These are phyloP conservation scores for Yponomeuta evonymella DNA, from an alignment of 2,888 invertebrate species.

Conservation along the genomic window DNA sequence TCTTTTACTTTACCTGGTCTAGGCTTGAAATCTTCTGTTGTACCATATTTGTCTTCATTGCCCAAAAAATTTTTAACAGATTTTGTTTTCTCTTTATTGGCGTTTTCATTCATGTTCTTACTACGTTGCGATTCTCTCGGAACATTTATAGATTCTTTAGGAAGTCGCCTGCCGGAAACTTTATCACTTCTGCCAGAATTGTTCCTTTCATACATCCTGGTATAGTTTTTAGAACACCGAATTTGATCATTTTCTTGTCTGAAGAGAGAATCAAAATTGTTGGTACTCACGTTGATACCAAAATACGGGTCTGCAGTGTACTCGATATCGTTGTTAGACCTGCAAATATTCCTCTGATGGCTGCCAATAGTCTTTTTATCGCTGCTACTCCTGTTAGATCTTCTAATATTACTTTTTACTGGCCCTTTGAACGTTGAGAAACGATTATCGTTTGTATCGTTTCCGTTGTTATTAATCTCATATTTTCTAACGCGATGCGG, in stretches of 20 bases:
- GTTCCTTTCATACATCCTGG: constrained; percentile 52
- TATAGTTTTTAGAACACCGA: constrained; percentile 41
- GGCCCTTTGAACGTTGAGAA: constrained; percentile 47
- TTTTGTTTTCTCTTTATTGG: constrained; percentile 1
- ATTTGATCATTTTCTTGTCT: constrained; percentile 33
- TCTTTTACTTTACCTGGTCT: constrained; percentile 64
- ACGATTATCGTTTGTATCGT: constrained; percentile 33
- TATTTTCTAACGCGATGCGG: constrained; percentile 43
- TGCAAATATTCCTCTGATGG: constrained; percentile 43
- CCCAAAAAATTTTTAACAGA: constrained; percentile 21
- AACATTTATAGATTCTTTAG: background rate
- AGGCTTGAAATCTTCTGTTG: constrained; percentile 45
- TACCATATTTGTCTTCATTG: constrained; percentile 24
- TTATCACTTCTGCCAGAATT: constrained; percentile 38
- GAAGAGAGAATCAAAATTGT: constrained; percentile 17
- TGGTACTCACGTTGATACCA: constrained; percentile 38
- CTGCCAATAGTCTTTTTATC: constrained; percentile 35
- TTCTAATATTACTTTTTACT: constrained; percentile 20
- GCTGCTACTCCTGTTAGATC: constrained; percentile 47
- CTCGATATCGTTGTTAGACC: constrained; percentile 61
- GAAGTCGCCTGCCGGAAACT: background rate
- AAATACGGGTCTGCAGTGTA: constrained; percentile 62
- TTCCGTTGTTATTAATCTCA: constrained; percentile 54
- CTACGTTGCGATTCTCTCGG: constrained; percentile 8
- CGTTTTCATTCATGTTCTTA: background rate